These are phyloP conservation scores for Galemys pyrenaicus DNA, from an alignment of 2,113 vertebrate species.

Conservation along the genomic window DNA sequence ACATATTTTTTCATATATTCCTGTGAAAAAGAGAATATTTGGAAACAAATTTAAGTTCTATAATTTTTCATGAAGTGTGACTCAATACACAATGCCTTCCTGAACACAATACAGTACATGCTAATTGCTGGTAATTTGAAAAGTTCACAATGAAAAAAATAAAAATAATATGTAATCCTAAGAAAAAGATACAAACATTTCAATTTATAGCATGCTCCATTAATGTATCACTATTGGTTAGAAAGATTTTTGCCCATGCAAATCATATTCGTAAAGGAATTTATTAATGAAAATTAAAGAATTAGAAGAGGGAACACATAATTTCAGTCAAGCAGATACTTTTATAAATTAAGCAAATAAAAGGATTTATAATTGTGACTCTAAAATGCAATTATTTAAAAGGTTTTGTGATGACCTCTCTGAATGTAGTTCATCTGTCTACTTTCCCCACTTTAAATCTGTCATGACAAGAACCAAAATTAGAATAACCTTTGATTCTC, in stretches of 20 bases:
- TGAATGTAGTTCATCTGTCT: not conserved
- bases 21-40: constrained; percentile 15
- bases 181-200: not conserved
- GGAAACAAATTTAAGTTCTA: not conserved
- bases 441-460: not conserved
- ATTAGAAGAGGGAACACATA: not conserved
- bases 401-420: not conserved
- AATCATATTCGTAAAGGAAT: not conserved
- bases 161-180: not conserved
- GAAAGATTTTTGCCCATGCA: not conserved
- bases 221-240: not conserved
- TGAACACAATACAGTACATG: not conserved
- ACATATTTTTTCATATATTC: not conserved
- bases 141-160: constrained; percentile 12
- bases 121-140: not conserved
- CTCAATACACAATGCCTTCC: not conserved
- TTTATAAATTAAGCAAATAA: not conserved
- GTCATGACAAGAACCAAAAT: not conserved
- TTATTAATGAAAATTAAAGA: not conserved
- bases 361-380: not conserved
- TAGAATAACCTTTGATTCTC: not conserved
- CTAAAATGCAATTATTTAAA: not conserved
- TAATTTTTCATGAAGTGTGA: not conserved
- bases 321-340: not conserved
- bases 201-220: not conserved